Base-by-base conservation (phyloP, 2,797 vertebrate species). In the Protonibea diacanthus region DNA sequence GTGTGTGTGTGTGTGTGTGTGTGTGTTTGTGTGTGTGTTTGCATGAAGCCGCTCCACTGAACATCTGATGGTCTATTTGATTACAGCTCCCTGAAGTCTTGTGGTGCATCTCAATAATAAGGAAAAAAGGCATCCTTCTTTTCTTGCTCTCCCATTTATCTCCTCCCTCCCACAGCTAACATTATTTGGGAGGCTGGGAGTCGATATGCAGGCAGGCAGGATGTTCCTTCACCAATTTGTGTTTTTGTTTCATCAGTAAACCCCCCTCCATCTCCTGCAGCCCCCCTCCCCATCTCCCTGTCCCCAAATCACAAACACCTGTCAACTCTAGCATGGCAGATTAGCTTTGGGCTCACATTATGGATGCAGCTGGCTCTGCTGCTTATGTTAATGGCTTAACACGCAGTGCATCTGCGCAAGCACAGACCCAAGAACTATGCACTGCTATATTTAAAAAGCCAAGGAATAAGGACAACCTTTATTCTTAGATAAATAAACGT, bases 271-370 rank as follows among this genome's bases (percentile, higher is more conserved):
- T 62, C 64, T 49, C 78, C 53, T 61, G 48, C 52, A 15, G 55
- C 25, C 56, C 47, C 47, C 4, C 59, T 57, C 49, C 7, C 6
- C 17, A 21, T 21, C 33, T 9, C 58, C 12, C 45, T 18, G 12
- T 20, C 6, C 10, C 20, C 40, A 87, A 84, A 88, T 86, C 83
- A 87, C 73, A 86, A 87, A 89, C 89, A 88, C 81, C 82, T 85
- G 80, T 91, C 83, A 82, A 53, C 63, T 70, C 52, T 12, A 78
- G 86, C 73, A 62, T 64, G n/a, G 60, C 65, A 76, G 79, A 88
- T 89, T 85, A 75, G 71, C 61, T 80, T n/a, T 68, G 64, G 63
- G 72, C 61, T 82, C 79, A 77, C 27, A 70, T 80, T 74, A 69
- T 80, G 60, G 60, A 67, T 79, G 79, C 82, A 82, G 86, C 59